phyloP scores from a whole-genome alignment of 2,113 vertebrate species.

The Pseudopipra pipra region DNA sequence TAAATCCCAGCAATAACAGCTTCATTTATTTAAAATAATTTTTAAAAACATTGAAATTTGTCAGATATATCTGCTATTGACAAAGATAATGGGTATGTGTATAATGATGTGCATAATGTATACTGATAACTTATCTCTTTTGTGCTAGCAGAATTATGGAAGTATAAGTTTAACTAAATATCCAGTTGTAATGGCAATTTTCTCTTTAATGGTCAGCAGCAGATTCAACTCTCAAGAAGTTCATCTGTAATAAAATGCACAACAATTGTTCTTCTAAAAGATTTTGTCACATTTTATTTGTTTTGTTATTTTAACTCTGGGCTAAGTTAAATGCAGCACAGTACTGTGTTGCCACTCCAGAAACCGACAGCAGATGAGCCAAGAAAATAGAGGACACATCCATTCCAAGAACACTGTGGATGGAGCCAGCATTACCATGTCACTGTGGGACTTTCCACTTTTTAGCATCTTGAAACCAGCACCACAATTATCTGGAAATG shows the following conservation, averaged over 20 bases:
- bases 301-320: not conserved
- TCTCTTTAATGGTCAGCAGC: not conserved
- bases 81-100: not conserved
- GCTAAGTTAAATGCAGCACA: not conserved
- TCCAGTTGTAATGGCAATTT: not conserved
- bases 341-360: not conserved
- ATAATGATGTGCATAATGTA: not conserved
- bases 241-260: not conserved
- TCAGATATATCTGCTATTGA: not conserved
- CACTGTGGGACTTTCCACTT: not conserved
- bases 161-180: not conserved
- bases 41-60: not conserved
- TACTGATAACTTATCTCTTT: not conserved
- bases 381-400: not conserved
- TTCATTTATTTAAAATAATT: not conserved
- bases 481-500: not conserved
- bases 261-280: not conserved
- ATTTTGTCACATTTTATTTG: not conserved
- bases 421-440: not conserved
- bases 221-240: not conserved
- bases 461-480: not conserved
- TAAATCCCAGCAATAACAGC: not conserved
- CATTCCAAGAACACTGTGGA: not conserved
- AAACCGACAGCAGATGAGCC: not conserved
- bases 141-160: not conserved